Evolutionary conservation across 2,113 vertebrate species (phyloP).

Genomic region (Petroica traversi): DNA sequence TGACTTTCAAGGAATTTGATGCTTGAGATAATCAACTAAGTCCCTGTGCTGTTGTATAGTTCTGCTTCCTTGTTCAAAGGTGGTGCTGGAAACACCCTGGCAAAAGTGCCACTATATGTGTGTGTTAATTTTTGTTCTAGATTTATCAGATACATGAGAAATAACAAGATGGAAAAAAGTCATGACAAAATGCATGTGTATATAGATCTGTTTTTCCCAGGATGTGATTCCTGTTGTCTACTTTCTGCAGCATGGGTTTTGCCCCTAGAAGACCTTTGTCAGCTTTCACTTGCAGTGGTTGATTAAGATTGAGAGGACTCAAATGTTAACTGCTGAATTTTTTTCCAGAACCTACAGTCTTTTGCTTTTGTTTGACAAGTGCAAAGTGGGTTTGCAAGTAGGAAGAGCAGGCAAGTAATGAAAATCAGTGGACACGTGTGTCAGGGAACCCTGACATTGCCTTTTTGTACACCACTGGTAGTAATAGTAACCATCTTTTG

Average conservation of each 20-base stretch:
- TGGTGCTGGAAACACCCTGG: not conserved
- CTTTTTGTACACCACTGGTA: not conserved
- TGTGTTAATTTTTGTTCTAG: not conserved
- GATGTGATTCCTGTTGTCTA: not conserved
- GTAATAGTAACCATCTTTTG: not conserved
- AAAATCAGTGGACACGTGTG: not conserved
- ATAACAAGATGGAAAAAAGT: not conserved
- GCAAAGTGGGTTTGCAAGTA: not conserved
- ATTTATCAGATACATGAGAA: not conserved
- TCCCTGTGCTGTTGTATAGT: not conserved
- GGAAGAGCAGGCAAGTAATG: not conserved
- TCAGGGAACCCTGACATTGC: not conserved
- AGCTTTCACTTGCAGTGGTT: not conserved
- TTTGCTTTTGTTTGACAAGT: not conserved
- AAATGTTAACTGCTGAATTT: not conserved
- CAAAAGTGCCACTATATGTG: not conserved
- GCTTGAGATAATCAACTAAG: not conserved
- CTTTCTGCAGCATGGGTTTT: not conserved
- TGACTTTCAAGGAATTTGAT: not conserved
- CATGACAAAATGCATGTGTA: accelerated
- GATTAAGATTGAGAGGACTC: not conserved
- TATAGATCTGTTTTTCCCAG: not conserved
- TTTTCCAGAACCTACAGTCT: not conserved
- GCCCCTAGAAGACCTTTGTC: not conserved
- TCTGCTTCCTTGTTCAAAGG: not conserved